phyloP scores from a whole-genome alignment of 2,888 invertebrate genomes.

The Mactromeris polynyma region DNA sequence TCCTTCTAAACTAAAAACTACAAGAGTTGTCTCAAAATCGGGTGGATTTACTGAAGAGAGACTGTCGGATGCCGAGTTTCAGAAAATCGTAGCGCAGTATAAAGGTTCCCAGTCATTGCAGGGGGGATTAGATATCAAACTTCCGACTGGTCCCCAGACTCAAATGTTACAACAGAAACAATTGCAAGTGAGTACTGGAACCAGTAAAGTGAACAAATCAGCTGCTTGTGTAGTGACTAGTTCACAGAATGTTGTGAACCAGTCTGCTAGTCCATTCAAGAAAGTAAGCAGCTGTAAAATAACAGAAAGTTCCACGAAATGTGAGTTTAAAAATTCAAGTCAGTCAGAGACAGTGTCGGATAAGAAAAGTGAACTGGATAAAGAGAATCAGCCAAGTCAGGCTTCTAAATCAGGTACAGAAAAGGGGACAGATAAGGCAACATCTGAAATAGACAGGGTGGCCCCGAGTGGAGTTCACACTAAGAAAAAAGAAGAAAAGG shows the following conservation, averaged over 20 bases:
- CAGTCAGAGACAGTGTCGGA: background rate
- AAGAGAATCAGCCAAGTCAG: conserved; percentile 9
- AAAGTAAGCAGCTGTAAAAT: conserved; percentile 15
- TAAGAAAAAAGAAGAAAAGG: background rate
- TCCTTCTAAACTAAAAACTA: conserved; percentile 56
- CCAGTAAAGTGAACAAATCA: conserved; percentile 18
- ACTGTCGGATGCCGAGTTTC: conserved; percentile 57
- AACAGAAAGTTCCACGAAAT: background rate
- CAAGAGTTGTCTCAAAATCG: conserved; percentile 60
- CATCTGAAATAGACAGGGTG: background rate
- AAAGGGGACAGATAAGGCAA: background rate
- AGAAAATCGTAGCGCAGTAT: conserved; percentile 59
- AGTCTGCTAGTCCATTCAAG: background rate
- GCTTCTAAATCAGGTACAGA: background rate
- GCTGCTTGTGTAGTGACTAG: background rate
- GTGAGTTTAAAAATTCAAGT: background rate
- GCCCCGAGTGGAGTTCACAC: background rate
- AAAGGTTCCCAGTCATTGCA: conserved; percentile 32
- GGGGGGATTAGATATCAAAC: conserved; percentile 29
- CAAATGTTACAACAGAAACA: conserved; percentile 20
- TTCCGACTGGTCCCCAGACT: background rate
- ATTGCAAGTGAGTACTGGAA: conserved; percentile 19
- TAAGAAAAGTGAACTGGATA: background rate
- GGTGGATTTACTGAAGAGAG: conserved; percentile 66
- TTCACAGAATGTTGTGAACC: conserved; percentile 2